phyloP scores from a whole-genome alignment of 2,888 invertebrate genomes.

The Drosophila paranaensis region DNA sequence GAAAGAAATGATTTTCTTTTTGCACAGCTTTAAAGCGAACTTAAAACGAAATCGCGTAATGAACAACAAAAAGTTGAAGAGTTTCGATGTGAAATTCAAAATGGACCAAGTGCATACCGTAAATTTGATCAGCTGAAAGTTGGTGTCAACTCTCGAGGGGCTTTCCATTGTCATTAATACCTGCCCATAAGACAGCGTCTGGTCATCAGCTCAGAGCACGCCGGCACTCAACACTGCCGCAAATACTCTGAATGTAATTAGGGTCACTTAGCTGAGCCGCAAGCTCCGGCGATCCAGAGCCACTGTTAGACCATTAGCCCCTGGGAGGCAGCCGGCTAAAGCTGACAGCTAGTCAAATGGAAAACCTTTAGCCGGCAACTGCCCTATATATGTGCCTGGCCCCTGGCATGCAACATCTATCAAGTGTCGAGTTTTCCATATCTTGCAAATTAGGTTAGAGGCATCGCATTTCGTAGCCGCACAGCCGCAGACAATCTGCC shows the following conservation, averaged over 20 bases:
- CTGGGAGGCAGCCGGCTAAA: constrained; percentile 26
- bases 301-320: constrained; percentile 32
- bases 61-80: background rate
- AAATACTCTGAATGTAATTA: constrained; percentile 58
- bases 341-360: constrained; percentile 51
- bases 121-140: constrained; percentile 56
- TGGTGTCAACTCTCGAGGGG: constrained; percentile 53
- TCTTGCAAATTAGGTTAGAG: constrained; percentile 65
- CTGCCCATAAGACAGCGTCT: constrained; percentile 49
- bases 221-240: constrained; percentile 10
- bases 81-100: constrained; percentile 9
- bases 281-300: constrained; percentile 28
- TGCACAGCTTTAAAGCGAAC: constrained; percentile 2
- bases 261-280: constrained; percentile 56
- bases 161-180: constrained; percentile 65
- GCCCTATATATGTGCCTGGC: constrained; percentile 21
- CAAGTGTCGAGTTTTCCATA: constrained; percentile 46
- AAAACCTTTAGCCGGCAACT: constrained; percentile 24
- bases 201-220: constrained; percentile 45
- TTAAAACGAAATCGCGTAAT: constrained; percentile 17
- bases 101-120: constrained; percentile 8
- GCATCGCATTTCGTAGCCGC: constrained; percentile 68
- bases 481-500: constrained; percentile 52
- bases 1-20: constrained; percentile 1
- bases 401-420: constrained; percentile 26